These are phyloP conservation scores for Synergus itoensis DNA, from an alignment of 2,888 invertebrate genomes.

Conservation along the genomic window DNA sequence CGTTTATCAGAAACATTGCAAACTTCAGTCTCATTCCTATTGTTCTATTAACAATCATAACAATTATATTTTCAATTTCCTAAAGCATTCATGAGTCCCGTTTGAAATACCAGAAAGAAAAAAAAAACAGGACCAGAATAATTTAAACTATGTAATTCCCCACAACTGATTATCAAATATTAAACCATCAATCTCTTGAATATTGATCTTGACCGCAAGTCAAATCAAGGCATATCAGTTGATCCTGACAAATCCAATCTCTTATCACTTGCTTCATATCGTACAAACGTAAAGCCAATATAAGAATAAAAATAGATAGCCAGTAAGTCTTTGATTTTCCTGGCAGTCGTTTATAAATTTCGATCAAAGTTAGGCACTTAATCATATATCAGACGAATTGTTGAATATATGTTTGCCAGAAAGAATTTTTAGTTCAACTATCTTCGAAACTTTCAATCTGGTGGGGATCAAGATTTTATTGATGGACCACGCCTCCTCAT, in stretches of 20 bases:
- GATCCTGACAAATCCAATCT: slow-evolving; percentile 29
- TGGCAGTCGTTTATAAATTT: slow-evolving; percentile 3
- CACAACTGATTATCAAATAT: background rate
- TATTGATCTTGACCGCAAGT: slow-evolving; percentile 33
- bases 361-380: background rate
- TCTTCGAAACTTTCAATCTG: slow-evolving; percentile 2
- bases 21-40: too few species aligned
- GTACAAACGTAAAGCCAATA: background rate
- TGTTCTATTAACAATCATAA: background rate
- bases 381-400: background rate
- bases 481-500: slow-evolving; percentile 64
- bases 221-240: slow-evolving; percentile 35
- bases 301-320: slow-evolving; percentile 8
- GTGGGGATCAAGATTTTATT: slow-evolving; percentile 52
- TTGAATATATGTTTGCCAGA: background rate
- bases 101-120: background rate
- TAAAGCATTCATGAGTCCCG: background rate
- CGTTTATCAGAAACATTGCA: too few species aligned
- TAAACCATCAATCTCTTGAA: background rate
- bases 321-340: background rate
- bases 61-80: too few species aligned
- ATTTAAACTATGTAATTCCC: background rate
- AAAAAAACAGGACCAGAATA: background rate
- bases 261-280: slow-evolving; percentile 8
- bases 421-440: background rate